Evolutionary conservation across 2,113 vertebrate genomes (phyloP).

Genomic region (Larimichthys polyactis): DNA sequence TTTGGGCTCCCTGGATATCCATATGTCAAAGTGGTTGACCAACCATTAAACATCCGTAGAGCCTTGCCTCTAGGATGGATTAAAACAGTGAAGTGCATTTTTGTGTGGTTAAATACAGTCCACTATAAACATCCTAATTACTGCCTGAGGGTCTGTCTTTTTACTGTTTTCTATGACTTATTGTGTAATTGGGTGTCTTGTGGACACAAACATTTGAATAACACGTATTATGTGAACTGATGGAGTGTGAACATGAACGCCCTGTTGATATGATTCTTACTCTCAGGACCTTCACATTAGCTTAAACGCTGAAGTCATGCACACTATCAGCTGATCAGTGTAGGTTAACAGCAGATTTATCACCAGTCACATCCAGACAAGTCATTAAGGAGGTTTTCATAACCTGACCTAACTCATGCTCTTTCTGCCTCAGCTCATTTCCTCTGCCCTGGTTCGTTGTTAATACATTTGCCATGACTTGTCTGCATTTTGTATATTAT

Average conservation of each 20-base stretch:
- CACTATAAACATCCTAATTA: not conserved
- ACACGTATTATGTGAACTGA: not conserved
- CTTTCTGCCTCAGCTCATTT: not conserved
- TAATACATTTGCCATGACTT: not conserved
- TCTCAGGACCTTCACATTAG: not conserved
- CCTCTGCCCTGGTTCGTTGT: not conserved
- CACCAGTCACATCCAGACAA: not conserved
- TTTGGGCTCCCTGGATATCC: too few species aligned
- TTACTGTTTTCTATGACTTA: not conserved
- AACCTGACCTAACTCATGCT: not conserved
- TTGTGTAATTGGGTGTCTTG: not conserved
- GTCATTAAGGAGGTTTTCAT: not conserved
- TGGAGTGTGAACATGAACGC: not conserved
- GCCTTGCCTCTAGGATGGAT: not conserved
- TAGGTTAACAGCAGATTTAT: not conserved
- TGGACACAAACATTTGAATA: not conserved
- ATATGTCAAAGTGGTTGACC: not conserved
- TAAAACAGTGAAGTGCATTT: not conserved
- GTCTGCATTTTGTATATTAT: not conserved
- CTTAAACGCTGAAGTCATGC: not conserved
- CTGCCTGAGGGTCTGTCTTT: not conserved
- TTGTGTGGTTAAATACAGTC: not conserved
- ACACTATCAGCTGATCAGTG: not conserved
- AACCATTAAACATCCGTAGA: not conserved
- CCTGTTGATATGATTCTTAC: not conserved